These are phyloP conservation scores for Drymonia ruficornis DNA, from an alignment of 2,888 invertebrate species.

Conservation along the genomic window DNA sequence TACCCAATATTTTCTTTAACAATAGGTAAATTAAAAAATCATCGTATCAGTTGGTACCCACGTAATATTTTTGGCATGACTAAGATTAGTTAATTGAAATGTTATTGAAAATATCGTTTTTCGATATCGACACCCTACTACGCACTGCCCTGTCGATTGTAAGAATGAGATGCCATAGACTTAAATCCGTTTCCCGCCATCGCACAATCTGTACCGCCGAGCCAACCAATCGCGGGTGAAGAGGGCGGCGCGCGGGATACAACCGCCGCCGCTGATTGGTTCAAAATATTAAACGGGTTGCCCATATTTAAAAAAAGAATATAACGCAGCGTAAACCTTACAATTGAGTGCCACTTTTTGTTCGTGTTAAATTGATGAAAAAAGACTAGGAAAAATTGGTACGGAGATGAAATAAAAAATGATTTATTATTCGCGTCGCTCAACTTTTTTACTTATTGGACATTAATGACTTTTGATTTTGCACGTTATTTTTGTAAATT, in stretches of 20 bases:
- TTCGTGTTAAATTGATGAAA: conserved; percentile 83
- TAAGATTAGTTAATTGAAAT: not conserved
- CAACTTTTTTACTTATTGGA: conserved; percentile 83
- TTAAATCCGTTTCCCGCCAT: conserved; percentile 82
- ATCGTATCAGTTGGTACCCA: too few species aligned
- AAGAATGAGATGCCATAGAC: conserved; percentile 81
- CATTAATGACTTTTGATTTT: conserved; percentile 83
- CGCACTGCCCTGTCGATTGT: conserved; percentile 55
- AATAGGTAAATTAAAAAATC: too few species aligned
- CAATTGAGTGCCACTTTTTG: conserved; percentile 83
- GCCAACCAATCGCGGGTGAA: conserved; percentile 65
- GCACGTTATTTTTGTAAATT: conserved; percentile 60
- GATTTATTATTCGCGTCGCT: conserved; percentile 78
- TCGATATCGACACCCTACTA: conserved; percentile 36
- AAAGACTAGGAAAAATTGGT: conserved; percentile 78
- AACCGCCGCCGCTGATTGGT: conserved; percentile 65
- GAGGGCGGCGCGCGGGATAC: conserved; percentile 71
- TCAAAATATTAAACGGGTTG: conserved; percentile 78
- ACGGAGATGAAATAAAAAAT: conserved; percentile 80
- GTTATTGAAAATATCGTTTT: not conserved
- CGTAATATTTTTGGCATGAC: too few species aligned
- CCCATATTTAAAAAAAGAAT: conserved; percentile 70
- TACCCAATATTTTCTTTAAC: too few species aligned
- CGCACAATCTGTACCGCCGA: conserved; percentile 72
- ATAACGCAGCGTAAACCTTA: conserved; percentile 69